phyloP scores from a whole-genome alignment of 2,888 invertebrate species.

The Ophonus ardosiacus region DNA sequence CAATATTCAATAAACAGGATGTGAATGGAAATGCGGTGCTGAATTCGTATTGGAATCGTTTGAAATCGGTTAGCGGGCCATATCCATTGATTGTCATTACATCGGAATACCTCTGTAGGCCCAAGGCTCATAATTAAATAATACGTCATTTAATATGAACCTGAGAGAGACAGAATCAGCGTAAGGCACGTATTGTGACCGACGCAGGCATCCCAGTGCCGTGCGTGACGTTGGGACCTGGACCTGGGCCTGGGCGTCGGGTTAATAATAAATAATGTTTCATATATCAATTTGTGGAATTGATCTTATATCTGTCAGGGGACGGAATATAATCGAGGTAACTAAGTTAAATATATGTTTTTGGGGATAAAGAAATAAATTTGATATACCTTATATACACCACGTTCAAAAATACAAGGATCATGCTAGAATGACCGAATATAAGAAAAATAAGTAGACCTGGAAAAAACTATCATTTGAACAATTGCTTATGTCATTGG shows the following conservation, averaged over 20 bases:
- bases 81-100: slow-evolving; percentile 26
- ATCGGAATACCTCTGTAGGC: slow-evolving; percentile 31
- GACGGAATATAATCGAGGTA: neutral
- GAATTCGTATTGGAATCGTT: slow-evolving; percentile 1
- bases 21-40: neutral
- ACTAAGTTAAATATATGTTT: neutral
- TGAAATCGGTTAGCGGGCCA: slow-evolving; percentile 27
- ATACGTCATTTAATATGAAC: slow-evolving; percentile 27
- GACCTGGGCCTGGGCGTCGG: neutral
- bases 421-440: too few species aligned
- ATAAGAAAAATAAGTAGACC: too few species aligned
- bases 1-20: slow-evolving; percentile 24
- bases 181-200: slow-evolving; percentile 28
- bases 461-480: too few species aligned
- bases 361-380: too few species aligned
- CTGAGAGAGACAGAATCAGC: neutral
- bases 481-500: too few species aligned
- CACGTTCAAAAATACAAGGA: too few species aligned
- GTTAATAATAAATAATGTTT: neutral
- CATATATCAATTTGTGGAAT: neutral
- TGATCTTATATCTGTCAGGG: neutral
- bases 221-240: slow-evolving; percentile 18
- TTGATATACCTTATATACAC: too few species aligned
- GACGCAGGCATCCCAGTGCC: slow-evolving; percentile 14
- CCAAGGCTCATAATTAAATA: slow-evolving; percentile 28